Conservation (phyloP, 2,113 vertebrate genomes). For the Hystrix brachyura region DNA sequence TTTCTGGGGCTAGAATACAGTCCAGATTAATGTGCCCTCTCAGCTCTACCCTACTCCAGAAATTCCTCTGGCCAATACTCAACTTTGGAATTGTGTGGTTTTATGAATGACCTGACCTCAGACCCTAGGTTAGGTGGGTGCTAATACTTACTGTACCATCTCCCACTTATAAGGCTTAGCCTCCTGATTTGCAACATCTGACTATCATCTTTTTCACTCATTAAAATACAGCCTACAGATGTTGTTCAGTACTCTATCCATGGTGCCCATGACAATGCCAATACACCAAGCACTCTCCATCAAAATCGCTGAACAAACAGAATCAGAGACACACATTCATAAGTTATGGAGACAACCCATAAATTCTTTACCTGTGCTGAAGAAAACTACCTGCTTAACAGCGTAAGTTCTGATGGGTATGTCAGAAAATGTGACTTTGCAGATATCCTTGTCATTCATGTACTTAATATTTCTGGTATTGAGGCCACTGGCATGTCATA, state of each 20-base stretch:
- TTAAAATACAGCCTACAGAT: fast-evolving
- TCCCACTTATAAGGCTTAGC: not conserved
- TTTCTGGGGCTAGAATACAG: not conserved
- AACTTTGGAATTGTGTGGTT: fast-evolving
- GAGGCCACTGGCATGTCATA: fast-evolving
- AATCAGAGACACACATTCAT: fast-evolving
- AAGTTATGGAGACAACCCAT: fast-evolving
- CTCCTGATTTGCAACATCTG: fast-evolving
- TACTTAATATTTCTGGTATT: not conserved
- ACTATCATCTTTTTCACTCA: not conserved
- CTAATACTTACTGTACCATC: not conserved
- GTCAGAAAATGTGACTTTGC: not conserved
- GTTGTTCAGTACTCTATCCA: fast-evolving
- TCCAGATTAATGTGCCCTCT: not conserved
- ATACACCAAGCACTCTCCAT: fast-evolving
- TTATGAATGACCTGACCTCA: fast-evolving
- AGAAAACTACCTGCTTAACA: not conserved
- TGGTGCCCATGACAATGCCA: fast-evolving
- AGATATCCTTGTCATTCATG: fast-evolving
- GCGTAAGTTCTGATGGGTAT: not conserved
- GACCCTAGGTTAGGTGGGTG: not conserved
- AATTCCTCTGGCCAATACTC: fast-evolving
- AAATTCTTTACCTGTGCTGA: fast-evolving
- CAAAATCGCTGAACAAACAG: fast-evolving
- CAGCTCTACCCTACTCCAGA: not conserved